Evolutionary conservation across 2,113 vertebrate species (phyloP).

Genomic region (Rhizomys pruinosus): DNA sequence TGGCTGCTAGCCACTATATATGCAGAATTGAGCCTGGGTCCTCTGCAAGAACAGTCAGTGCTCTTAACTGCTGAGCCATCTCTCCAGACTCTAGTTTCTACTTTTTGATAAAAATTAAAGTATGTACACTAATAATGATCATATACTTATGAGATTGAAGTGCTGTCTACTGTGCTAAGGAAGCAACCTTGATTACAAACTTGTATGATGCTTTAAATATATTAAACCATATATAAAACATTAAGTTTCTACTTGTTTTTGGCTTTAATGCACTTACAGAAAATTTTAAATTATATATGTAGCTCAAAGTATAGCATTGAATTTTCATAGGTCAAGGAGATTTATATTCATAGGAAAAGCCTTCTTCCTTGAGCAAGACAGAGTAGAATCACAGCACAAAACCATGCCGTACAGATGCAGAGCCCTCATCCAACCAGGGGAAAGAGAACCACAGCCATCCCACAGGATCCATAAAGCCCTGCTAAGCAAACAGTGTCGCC

Average conservation of each 20-base stretch:
- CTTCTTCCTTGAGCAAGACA: background rate
- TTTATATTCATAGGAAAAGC: slow-evolving; percentile 33
- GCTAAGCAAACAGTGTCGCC: too few relatives aligned
- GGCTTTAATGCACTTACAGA: background rate
- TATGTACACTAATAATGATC: background rate
- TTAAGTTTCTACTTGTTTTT: background rate
- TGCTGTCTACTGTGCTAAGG: too few relatives aligned
- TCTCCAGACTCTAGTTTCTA: background rate
- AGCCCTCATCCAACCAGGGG: background rate
- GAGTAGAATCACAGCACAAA: background rate
- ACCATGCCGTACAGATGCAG: background rate
- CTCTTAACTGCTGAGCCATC: too few relatives aligned
- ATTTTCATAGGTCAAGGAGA: too few relatives aligned
- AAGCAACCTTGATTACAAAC: background rate
- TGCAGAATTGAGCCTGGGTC: background rate
- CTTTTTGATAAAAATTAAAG: background rate
- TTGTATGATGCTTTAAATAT: background rate
- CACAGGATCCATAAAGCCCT: background rate
- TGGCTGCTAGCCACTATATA: background rate
- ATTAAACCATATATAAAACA: background rate
- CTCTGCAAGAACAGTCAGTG: background rate
- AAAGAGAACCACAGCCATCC: background rate
- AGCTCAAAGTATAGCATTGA: background rate
- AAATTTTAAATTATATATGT: background rate
- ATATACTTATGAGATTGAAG: too few relatives aligned